Base-by-base conservation (phyloP, 1,140 invertebrate species). In the Rhagoletis pomonella region DNA sequence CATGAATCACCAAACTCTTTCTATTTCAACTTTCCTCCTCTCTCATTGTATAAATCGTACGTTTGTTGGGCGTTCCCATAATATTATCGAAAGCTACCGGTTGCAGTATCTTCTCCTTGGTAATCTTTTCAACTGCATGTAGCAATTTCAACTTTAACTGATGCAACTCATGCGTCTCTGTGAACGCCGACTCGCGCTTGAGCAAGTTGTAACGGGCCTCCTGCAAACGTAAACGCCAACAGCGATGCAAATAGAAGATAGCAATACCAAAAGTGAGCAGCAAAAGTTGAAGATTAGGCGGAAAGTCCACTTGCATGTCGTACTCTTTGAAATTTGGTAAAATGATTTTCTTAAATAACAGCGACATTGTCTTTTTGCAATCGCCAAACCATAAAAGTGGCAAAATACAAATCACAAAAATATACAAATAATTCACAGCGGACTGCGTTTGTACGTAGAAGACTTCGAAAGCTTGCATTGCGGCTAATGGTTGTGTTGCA, bases 321-420 rank as follows among this genome's bases (percentile, higher is more conserved):
- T 69, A 60, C 19, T 87, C 86, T 2, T 73, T 73, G 39, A 42
- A 73, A 73, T 87, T 73, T 77, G 86, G 86, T 42, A 73, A 73
- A n/a, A 58, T 64, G 59, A 64, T 29, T 73, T 64, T 69, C 65
- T 87, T 87, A 19, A 87, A 87, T 44, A 87, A 12, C 67, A 87
- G 69, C 58, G 86, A 87, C 86, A 87, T 87, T 12, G 86, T 77
- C 47, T 73, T 55, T 73, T 87, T 87, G 42, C 86, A 87, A 47
- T 87, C 86, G 67, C 86, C 86, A 58, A 87, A 59, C 86, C 86
- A 87, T n/a, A 87, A 60, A 73, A 87, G 2, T n/a, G 86, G 86
- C 19, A 87, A 77, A 73, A 77, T 77, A 5, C 65, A 44, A 14
- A 87, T 77, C 55, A 87, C 86, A 10, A 77, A 42, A 42, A 87